Conservation (phyloP, 92 coral and sea anemone genomes). For the Anthopleura xanthogrammica region DNA sequence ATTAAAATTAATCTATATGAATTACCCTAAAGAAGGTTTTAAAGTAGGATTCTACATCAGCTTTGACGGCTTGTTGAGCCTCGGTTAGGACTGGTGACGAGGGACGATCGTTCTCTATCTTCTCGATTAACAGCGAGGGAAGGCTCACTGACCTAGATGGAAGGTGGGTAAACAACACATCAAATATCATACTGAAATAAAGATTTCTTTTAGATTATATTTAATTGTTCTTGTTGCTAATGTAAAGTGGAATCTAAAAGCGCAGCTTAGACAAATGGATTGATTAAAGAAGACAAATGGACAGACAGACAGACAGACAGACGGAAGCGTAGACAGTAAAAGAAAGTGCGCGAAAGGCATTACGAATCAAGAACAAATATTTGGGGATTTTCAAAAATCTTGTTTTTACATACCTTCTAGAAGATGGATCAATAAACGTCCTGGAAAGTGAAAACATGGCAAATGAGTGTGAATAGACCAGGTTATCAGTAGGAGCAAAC, state of each 20-base stretch:
- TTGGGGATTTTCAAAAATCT: no score
- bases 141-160: constrained; percentile 67
- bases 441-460: constrained; percentile 37
- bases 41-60: constrained; percentile 79
- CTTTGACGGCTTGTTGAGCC: constrained; percentile 76
- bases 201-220: no score
- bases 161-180: neutral
- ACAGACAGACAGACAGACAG: no score
- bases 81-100: constrained; percentile 70
- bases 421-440: constrained; percentile 79
- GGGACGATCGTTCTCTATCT: constrained; percentile 80
- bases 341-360: no score
- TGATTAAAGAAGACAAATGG: no score
- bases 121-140: constrained; percentile 63
- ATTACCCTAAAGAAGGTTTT: constrained; percentile 81
- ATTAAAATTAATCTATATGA: neutral
- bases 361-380: no score
- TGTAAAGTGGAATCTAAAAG: no score
- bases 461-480: no score
- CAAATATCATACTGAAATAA: neutral
- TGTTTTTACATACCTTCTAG: constrained; percentile 64
- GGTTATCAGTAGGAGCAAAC: no score
- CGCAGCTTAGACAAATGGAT: no score
- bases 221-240: no score
- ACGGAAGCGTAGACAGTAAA: no score